Evolutionary conservation across 2,888 invertebrate species (phyloP).

Genomic region (Syrphus vitripennis): DNA sequence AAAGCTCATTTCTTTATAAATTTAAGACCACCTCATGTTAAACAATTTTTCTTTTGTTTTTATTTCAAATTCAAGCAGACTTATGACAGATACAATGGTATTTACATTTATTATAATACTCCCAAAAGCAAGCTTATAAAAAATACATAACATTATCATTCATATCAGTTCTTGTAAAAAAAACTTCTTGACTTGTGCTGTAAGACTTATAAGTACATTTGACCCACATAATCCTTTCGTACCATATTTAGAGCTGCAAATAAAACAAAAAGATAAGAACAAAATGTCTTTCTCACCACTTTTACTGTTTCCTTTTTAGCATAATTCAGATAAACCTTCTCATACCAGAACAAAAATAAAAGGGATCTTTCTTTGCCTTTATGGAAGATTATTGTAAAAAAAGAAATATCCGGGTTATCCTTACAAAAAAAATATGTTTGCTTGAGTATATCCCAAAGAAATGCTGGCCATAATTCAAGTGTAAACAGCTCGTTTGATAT

Average conservation of each 20-base stretch:
- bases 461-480: slow-evolving; percentile 44
- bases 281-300: background rate
- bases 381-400: background rate
- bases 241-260: background rate
- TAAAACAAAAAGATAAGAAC: background rate
- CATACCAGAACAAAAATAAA: background rate
- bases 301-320: background rate
- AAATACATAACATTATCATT: background rate
- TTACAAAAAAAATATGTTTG: slow-evolving; percentile 1
- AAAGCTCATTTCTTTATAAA: no score
- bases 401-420: background rate
- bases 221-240: background rate
- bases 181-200: background rate
- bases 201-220: background rate
- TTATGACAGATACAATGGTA: no score
- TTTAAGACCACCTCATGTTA: no score
- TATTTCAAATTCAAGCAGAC: no score
- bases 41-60: no score
- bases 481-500: slow-evolving; percentile 41
- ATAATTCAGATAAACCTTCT: background rate
- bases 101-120: background rate
- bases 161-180: background rate
- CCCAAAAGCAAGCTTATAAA: background rate
- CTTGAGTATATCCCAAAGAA: background rate
- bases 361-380: background rate